phyloP scores from a whole-genome alignment of 1,140 invertebrate species.

The Coptotermes formosanus region DNA sequence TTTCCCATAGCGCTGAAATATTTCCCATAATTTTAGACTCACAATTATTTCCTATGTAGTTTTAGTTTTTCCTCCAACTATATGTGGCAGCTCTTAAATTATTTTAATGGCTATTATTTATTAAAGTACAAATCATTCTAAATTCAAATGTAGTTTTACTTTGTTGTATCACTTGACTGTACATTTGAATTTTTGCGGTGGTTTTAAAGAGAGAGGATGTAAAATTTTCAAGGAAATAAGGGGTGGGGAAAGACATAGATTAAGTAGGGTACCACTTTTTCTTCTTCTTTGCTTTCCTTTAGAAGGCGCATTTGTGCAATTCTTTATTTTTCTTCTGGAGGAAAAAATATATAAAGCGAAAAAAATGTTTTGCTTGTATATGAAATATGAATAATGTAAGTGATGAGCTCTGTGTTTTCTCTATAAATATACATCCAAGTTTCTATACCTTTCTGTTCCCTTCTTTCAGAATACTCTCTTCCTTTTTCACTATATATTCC shows the following conservation, averaged over 20 bases:
- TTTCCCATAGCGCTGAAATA: too few relatives aligned
- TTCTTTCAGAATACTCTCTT: not conserved
- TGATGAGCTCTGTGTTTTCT: slow-evolving; percentile 25
- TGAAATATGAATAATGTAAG: slow-evolving; percentile 30
- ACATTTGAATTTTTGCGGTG: slow-evolving; percentile 4
- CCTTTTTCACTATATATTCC: slow-evolving; percentile 4
- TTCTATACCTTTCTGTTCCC: slow-evolving; percentile 19
- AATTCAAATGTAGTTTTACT: not conserved
- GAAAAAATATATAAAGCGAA: slow-evolving; percentile 15
- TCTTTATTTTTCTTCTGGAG: slow-evolving; percentile 24
- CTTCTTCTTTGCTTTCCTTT: slow-evolving; percentile 27
- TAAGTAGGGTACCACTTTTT: slow-evolving; percentile 23
- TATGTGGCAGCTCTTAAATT: too few relatives aligned
- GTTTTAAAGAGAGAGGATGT: slow-evolving; percentile 2
- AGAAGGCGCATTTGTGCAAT: slow-evolving; percentile 19
- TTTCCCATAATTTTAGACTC: too few relatives aligned
- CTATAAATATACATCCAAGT: slow-evolving; percentile 23
- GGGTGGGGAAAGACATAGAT: slow-evolving; percentile 15
- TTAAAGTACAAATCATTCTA: too few relatives aligned
- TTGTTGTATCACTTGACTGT: not conserved
- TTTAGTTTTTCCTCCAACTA: too few relatives aligned
- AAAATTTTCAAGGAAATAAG: slow-evolving; percentile 24
- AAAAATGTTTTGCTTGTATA: slow-evolving; percentile 27
- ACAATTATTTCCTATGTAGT: too few relatives aligned
- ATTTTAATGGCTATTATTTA: too few relatives aligned